Base-by-base conservation (phyloP, 2,113 vertebrate species). In the Ochotona curzoniae region DNA sequence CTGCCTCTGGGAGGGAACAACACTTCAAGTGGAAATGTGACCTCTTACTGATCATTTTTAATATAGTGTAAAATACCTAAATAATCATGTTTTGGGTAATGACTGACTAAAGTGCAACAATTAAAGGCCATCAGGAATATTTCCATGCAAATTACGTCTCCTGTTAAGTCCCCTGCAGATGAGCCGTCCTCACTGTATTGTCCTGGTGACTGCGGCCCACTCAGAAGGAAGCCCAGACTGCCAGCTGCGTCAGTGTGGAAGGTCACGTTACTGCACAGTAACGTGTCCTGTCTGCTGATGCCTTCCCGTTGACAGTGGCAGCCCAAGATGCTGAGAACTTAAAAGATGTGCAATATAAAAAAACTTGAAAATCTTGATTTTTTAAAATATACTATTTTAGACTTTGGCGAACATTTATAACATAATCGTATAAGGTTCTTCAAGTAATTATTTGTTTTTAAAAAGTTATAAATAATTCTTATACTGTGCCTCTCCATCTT, bases 291-390 rank as follows among this genome's bases (percentile, higher is more conserved):
- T 44, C 38, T 44, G 38, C 38, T 44, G 38, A 44, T 44, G 38
- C 3, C 38, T 44, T 44, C 38, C 92, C 96, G 91, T 73, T 94
- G 93, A 96, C 23, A 78, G 67, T n/a, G 87, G 66, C 92, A 95
- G 91, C 73, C 94, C 96, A 97, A 95, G 76, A 75, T 30, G 80
- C 81, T 94, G 87, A 44, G 84, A 98, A 98, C 96, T 93, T 97
- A 98, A 97, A 96, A 97, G 93, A 83, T 38, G 80, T 87, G 94
- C 93, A 97, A 97, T 96, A 97, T 95, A 96, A 95, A 97, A 96
- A 98, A 97, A 60, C 73, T 88, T 97, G 47, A 64, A 98, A 98
- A 97, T 96, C 97, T 97, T 87, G 97, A 97, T 95, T 23, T 93
- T 75, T 92, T 93, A 75, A 96, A 95, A 90, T 95, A 94, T 91